Base-by-base conservation (phyloP, 2,797 vertebrate species). In the Bucorvus abyssinicus region DNA sequence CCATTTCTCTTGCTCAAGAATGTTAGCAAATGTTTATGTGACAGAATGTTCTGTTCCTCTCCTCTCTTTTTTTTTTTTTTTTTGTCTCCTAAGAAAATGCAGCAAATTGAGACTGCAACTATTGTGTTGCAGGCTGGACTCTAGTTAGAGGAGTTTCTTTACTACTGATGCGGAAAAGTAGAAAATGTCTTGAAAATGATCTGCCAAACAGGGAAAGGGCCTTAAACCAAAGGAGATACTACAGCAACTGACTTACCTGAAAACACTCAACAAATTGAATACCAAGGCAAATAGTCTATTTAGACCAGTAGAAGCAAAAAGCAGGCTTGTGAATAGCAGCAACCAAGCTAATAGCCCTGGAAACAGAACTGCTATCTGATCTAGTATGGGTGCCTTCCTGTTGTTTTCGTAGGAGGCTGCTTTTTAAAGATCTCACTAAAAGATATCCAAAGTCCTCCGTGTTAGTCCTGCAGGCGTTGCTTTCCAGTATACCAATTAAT, bases 1-100 rank as follows among this genome's bases (percentile, higher is more conserved):
- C 53, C 47, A 40, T 84, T 91, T 81, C 47, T 96, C 80, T 97
- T 97, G 90, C 95, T 94, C 85, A 96, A 95, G 80, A 95, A 61
- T 3, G 2, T 91, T 78, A 81, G 76, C 80, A 95, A 95, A 95
- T 90, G 53, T 96, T 94, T 96, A 59, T 90, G 71, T 78, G 83
- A 93, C 70, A 29, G 88, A 69, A 90, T 55, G 61, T 95, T 86
- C 95, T 71, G 60, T 91, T 87, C 79, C 40, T 91, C 23, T 75
- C 8, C 23, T 32, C 4, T 5, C 7, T 2, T 24, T n/a, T 19
- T 9, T 13, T 20, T 23, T 10, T 6, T 4, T 6, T 12, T 5
- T 24, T 16, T 19, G 19, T 11, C 13, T 45, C 56, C 52, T 34
- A 27, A 70, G 53, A 64, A 75, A 84, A 75, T 24, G 50, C 45